Evolutionary conservation across 2,888 invertebrate species (phyloP).

Genomic region (Eurytoma adleriae): DNA sequence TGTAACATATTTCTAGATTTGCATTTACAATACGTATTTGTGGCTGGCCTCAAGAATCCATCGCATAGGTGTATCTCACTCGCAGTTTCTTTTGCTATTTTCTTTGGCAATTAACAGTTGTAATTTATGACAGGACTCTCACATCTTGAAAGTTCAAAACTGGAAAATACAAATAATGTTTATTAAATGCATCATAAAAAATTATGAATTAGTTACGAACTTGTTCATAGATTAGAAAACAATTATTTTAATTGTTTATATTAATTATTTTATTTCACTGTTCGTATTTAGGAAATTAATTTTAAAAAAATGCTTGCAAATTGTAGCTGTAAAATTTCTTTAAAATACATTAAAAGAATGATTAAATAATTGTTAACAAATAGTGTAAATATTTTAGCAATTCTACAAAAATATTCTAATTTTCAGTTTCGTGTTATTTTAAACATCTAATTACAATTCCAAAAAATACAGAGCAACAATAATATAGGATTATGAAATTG

Average conservation of each 20-base stretch:
- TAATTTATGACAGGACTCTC: neutral
- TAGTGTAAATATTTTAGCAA: too few species aligned
- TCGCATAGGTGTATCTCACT: slow-evolving; percentile 45
- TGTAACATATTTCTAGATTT: slow-evolving; percentile 47
- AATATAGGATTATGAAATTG: too few species aligned
- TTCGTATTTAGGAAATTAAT: too few species aligned
- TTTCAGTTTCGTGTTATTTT: too few species aligned
- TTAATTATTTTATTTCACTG: neutral
- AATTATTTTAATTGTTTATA: neutral
- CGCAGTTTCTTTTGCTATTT: slow-evolving; percentile 33
- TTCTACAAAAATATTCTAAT: too few species aligned
- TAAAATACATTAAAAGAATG: too few species aligned
- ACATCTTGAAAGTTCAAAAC: slow-evolving; percentile 26
- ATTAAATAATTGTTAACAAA: too few species aligned
- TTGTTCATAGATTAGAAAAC: neutral
- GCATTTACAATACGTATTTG: slow-evolving; percentile 56
- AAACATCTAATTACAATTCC: too few species aligned
- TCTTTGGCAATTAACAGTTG: slow-evolving; percentile 40
- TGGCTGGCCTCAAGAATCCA: slow-evolving; percentile 58
- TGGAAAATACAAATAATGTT: neutral
- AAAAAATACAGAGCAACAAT: too few species aligned
- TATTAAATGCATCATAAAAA: neutral
- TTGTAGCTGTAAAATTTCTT: too few species aligned
- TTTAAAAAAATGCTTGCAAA: too few species aligned
- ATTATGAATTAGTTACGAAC: neutral